Evolutionary conservation across 2,797 vertebrate species (phyloP), one percentile per base, ranked within the genome.

Genomic region (Hippocampus kuda): DNA sequence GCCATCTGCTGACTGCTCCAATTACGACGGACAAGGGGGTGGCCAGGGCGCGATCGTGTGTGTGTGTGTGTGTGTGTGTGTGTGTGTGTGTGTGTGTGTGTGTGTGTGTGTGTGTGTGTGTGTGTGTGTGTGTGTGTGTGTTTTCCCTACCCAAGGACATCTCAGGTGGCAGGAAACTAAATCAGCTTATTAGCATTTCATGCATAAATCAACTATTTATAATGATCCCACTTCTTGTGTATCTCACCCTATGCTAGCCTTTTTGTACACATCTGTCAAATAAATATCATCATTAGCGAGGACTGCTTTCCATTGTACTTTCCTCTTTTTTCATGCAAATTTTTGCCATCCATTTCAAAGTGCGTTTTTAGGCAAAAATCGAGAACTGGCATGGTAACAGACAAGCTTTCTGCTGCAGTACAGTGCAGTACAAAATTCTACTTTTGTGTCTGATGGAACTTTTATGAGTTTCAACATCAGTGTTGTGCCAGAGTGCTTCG

Each of bases 1-100:
- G 73, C 81, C 88, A 89, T 82, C 85, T 85, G 83, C 81, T 80
- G 74, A 74, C 75, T 74, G 13, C 88, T 91, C 89, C 71, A 53
- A 78, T 92, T 91, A 90, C 90, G 75, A 56, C 67, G 15, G 42
- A 22, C 34, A 66, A 68, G 70, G 73, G 65, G 75, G 73, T 7
- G 34, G 34, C 34, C 16, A 38, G 69, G 68, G 67, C 69, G 61
- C 70, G 72, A 66, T 65, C 20, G 38, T 26, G 49, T 34, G 54
- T 60, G 66, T 18, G 18, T 12, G 74, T 68, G 68, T 18, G 41
- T 18, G 51, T 38, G 42, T 30, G 30, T 30, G 30, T 30, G 30
- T 30, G 30, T 30, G 30, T 30, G 30, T 30, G 34, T 15, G 6
- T 42, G 48, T 61, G 12, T 76, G 63, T 74, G 57, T 61, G 56